These are phyloP conservation scores for Pterostichus niger DNA, from an alignment of 2,888 invertebrate species.

Conservation along the genomic window DNA sequence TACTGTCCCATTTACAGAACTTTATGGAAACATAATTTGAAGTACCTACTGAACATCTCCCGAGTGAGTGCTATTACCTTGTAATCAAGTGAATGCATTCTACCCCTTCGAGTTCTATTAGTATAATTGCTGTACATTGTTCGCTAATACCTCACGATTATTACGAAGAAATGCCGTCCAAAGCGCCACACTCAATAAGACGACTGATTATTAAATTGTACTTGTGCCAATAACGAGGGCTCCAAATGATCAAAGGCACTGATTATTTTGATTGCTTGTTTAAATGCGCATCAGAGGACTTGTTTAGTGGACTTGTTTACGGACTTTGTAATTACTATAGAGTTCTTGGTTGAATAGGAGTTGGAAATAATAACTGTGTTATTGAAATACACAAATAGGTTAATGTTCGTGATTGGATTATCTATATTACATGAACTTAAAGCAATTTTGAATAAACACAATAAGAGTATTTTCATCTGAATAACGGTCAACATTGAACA, in stretches of 20 bases:
- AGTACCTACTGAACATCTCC: neutral
- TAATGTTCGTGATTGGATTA: neutral
- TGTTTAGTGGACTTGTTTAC: conserved; percentile 38
- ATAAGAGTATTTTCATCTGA: no score
- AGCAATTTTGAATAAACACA: no score
- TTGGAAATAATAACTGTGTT: neutral
- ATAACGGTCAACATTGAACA: no score
- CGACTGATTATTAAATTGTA: conserved; percentile 44
- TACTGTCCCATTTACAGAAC: no score
- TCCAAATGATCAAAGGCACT: conserved; percentile 18
- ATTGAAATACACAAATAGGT: neutral
- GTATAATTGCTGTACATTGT: conserved; percentile 47
- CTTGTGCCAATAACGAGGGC: conserved; percentile 31
- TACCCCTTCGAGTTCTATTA: conserved; percentile 24
- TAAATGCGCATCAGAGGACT: conserved; percentile 16
- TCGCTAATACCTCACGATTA: conserved; percentile 41
- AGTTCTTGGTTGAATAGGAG: neutral
- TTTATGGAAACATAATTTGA: conserved; percentile 8
- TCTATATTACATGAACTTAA: neutral
- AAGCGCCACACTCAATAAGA: conserved; percentile 3
- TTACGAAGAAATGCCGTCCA: conserved; percentile 25
- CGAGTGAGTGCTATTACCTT: conserved; percentile 24
- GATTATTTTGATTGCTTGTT: conserved; percentile 32
- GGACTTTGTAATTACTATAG: neutral
- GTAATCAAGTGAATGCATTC: conserved; percentile 50